These are phyloP conservation scores for Pygoscelis antarcticus DNA, from an alignment of 2,113 vertebrate species.

Conservation along the genomic window DNA sequence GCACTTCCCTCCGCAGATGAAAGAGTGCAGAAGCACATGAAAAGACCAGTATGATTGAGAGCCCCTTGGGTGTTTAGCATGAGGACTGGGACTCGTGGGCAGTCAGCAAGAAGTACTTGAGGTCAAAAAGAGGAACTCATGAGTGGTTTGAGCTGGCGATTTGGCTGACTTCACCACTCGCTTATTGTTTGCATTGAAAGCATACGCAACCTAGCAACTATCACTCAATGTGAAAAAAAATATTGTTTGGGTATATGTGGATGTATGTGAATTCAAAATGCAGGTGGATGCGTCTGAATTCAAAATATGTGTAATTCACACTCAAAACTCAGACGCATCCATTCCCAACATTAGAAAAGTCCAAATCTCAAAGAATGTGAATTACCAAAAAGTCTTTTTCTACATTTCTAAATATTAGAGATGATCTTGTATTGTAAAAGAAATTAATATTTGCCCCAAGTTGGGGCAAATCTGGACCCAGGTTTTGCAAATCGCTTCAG, in stretches of 20 bases:
- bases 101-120: background rate
- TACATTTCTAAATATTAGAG: background rate
- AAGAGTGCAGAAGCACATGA: background rate
- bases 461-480: rapidly evolving
- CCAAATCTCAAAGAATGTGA: background rate
- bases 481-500: background rate
- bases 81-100: background rate
- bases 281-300: background rate
- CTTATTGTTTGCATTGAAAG: background rate
- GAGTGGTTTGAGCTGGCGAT: background rate
- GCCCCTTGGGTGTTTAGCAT: background rate
- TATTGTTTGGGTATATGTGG: background rate
- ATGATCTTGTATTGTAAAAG: background rate
- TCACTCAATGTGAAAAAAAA: background rate
- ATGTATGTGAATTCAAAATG: background rate
- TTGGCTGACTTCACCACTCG: background rate
- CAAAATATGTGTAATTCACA: background rate
- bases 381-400: background rate
- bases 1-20: background rate
- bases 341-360: background rate
- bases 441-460: background rate
- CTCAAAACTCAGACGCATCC: background rate
- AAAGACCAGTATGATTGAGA: background rate
- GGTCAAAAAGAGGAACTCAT: background rate
- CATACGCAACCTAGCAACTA: background rate